phyloP scores from a whole-genome alignment of 2,888 invertebrate species.

The Diplazon laetatorius region DNA sequence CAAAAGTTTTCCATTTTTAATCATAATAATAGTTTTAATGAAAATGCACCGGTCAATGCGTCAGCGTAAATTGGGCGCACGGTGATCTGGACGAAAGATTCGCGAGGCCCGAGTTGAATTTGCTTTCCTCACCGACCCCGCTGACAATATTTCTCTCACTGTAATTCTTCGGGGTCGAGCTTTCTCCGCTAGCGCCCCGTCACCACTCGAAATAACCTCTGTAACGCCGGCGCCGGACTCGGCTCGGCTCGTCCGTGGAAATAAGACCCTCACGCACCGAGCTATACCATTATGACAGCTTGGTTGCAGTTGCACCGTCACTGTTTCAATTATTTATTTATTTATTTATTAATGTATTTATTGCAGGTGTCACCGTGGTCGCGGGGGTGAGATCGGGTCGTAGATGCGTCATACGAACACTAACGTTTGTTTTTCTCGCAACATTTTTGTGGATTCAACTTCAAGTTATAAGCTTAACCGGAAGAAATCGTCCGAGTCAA shows the following conservation, averaged over 20 bases:
- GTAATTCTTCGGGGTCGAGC: no score
- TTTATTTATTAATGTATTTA: constrained; percentile 52
- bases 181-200: no score
- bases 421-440: constrained; percentile 83
- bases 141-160: no score
- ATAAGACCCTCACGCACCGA: no score
- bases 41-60: background rate
- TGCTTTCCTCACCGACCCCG: no score
- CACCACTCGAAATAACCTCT: no score
- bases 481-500: constrained; percentile 79
- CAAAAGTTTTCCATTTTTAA: background rate
- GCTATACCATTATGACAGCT: no score
- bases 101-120: no score
- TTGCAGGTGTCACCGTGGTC: constrained; percentile 69
- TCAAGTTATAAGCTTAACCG: constrained; percentile 84
- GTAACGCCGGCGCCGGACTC: no score
- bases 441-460: constrained; percentile 87
- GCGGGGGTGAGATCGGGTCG: constrained; percentile 78
- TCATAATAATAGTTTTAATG: background rate
- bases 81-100: no score
- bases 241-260: no score
- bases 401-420: constrained; percentile 81
- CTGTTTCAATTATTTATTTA: constrained; percentile 18
- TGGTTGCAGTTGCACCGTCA: no score
- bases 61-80: background rate